Percentiles rank a stretch among this genome's conserved stretches.
phyloP scores from a whole-genome alignment of 2,797 vertebrate genomes.

The Pelobates cultripes region DNA sequence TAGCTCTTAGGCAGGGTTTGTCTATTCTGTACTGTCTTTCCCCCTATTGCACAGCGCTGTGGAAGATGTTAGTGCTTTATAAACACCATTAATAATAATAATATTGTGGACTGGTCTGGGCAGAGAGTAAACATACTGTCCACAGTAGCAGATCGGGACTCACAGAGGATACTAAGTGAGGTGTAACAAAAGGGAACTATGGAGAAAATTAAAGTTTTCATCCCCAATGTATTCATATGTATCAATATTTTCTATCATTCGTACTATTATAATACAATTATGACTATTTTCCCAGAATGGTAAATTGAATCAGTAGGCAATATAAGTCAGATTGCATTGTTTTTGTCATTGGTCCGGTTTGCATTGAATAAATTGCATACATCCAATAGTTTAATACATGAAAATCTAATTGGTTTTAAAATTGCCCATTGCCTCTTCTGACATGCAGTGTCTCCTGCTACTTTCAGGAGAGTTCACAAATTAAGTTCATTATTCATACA shows the following conservation, averaged over 20 bases:
- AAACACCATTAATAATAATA: no score
- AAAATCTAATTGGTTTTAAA: conserved; percentile 51
- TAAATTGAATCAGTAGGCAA: not conserved
- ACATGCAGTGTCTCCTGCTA: conserved; percentile 26
- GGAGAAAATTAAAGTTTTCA: no score
- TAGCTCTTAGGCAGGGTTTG: no score
- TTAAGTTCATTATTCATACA: conserved; percentile 34
- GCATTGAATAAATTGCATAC: conserved; percentile 23
- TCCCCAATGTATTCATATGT: no score
- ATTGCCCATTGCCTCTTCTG: conserved; percentile 38
- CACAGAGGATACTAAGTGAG: no score
- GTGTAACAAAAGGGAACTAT: no score
- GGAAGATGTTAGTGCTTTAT: no score
- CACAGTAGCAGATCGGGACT: no score
- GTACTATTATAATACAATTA: conserved; percentile 3
- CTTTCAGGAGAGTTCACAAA: conserved; percentile 25
- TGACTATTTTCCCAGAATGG: not conserved
- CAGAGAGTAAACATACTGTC: no score
- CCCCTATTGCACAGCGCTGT: no score
- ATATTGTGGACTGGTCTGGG: no score
- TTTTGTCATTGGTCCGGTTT: conserved; percentile 28
- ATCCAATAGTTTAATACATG: conserved; percentile 24
- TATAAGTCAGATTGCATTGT: conserved; percentile 2
- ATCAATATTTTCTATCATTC: not conserved
- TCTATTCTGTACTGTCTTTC: no score